Percentiles rank a stretch among this genome's conserved stretches.
Evolutionary conservation across 2,888 invertebrate species (phyloP).

Genomic region (Hirtodrosophila trivittata): DNA sequence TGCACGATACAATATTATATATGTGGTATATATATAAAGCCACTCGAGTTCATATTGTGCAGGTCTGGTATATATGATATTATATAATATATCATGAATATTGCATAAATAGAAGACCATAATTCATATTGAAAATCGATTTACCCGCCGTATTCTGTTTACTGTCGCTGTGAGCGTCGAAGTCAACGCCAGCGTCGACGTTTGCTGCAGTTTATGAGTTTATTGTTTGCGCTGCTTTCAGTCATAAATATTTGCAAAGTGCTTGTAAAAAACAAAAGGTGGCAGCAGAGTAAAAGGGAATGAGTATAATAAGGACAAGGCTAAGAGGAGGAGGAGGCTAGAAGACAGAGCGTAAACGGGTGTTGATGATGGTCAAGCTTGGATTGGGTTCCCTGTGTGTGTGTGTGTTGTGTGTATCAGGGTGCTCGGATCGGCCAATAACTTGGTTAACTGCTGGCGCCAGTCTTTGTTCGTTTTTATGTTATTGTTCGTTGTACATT

Average conservation of each 20-base stretch:
- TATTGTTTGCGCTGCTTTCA: slow-evolving; percentile 74
- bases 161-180: slow-evolving; percentile 26
- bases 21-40: slow-evolving; percentile 6
- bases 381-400: not conserved
- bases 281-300: slow-evolving; percentile 12
- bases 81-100: slow-evolving; percentile 31
- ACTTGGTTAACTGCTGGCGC: slow-evolving; percentile 63
- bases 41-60: slow-evolving; percentile 1
- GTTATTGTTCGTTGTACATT: slow-evolving; percentile 20
- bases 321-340: not conserved
- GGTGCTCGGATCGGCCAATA: slow-evolving; percentile 39
- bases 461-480: slow-evolving; percentile 36
- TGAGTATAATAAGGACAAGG: not conserved
- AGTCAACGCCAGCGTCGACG: slow-evolving; percentile 31
- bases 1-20: not conserved
- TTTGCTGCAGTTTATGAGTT: slow-evolving; percentile 75
- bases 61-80: slow-evolving; percentile 5
- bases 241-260: slow-evolving; percentile 77
- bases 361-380: slow-evolving; percentile 62
- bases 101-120: slow-evolving; percentile 61
- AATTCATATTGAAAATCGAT: slow-evolving; percentile 76
- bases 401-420: not conserved
- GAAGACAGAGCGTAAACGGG: slow-evolving; percentile 40
- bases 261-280: slow-evolving; percentile 78
- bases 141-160: slow-evolving; percentile 51